Base-by-base conservation (phyloP, 2,888 invertebrate species). In the Lepidonotus clava region DNA sequence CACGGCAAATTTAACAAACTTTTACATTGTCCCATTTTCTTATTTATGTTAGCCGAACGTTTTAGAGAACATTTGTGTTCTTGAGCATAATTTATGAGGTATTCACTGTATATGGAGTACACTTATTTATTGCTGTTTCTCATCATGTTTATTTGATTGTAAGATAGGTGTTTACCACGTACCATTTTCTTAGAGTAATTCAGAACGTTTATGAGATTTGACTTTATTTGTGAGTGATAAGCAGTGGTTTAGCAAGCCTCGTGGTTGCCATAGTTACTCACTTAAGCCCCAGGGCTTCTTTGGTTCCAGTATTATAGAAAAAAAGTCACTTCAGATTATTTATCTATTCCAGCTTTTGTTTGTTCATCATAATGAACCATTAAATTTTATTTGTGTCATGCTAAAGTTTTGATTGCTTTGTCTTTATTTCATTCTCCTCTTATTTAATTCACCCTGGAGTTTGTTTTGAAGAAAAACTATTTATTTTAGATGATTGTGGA, bases 351-450 rank as follows among this genome's bases (percentile, higher is more conserved):
- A 41, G 80, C 84, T 77, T 86, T 87, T 84, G 51, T 87, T 87
- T 84, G 84, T 87, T 87, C 77, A 84, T 46, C 41, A 41, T 86
- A 77, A 84, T 87, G 87, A 84, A 87, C 80, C 83, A 86, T 87
- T 87, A 87, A 87, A 87, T 87, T 87, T 87, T 86, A 77, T 87
- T 87, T 87, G 84, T 84, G 53, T 87, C 71, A 87, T 80, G 76
- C 84, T 84, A 56, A 87, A 84, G 56, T 84, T 87, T 87, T 84
- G 84, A 61, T 84, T 87, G 84, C 84, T 84, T 87, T 84, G 71
- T 84, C 71, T 87, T 87, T 87, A 86, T 86, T 86, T 86, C 53
- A 56, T 83, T 56, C 38, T 85, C 71, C 41, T 71, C 85, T 71
- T 85, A 85, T 85, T 85, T 85, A 36, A 85, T 46, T 85, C 66